A percentile compares a stretch with the other conserved stretches of the same genome.
phyloP scores from a whole-genome alignment of 2,797 vertebrate species.

The Spondyliosoma cantharus region DNA sequence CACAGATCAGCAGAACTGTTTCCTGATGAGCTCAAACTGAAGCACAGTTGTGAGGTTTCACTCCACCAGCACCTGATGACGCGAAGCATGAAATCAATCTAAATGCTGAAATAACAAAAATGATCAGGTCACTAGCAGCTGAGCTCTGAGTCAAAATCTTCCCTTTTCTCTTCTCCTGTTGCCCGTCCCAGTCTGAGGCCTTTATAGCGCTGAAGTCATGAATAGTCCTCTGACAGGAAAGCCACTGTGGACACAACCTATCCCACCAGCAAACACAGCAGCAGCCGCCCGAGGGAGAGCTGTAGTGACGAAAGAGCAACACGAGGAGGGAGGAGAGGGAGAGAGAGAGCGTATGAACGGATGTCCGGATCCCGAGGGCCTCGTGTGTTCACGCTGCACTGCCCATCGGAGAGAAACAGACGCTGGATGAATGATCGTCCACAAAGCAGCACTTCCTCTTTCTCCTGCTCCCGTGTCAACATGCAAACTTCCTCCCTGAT shows the following conservation, averaged over 20 bases:
- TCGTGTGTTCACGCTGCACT: conserved; percentile 57
- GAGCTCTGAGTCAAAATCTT: background rate
- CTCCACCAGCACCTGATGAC: background rate
- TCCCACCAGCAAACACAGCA: conserved; percentile 27
- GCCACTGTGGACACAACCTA: background rate
- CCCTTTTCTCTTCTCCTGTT: background rate
- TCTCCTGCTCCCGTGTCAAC: conserved; percentile 2
- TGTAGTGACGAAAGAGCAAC: conserved; percentile 20
- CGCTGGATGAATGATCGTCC: conserved; percentile 33
- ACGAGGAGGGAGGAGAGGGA: conserved; percentile 9
- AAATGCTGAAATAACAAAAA: background rate
- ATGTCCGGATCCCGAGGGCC: conserved; percentile 49
- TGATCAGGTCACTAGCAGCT: background rate
- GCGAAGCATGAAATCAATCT: background rate
- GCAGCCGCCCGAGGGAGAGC: conserved; percentile 12
- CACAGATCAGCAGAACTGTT: background rate
- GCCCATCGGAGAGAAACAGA: conserved; percentile 28
- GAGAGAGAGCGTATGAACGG: conserved; percentile 13
- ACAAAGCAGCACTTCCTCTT: conserved; percentile 39
- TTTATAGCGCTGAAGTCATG: background rate
- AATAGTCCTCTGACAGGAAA: conserved; percentile 9
- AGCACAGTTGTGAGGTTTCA: background rate
- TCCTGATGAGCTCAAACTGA: background rate
- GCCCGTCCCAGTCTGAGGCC: background rate
- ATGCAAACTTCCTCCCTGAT: background rate